Conservation (phyloP, 2,888 invertebrate species). For the Tetrapedia diversipes region DNA sequence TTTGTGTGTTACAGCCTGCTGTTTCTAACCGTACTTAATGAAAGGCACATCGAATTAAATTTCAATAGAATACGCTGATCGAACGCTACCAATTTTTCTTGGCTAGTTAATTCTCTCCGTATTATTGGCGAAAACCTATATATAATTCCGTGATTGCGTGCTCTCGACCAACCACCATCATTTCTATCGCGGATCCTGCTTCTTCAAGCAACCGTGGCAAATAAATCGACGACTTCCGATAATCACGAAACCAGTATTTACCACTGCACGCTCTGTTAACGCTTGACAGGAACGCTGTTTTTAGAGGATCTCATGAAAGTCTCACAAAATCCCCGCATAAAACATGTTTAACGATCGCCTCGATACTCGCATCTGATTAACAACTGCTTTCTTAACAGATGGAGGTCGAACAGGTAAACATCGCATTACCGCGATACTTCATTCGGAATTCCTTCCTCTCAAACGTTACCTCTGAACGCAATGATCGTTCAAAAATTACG, state of each 20-base stretch:
- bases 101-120: background rate
- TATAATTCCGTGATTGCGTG: constrained; percentile 2
- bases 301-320: background rate
- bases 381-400: too few relatives aligned
- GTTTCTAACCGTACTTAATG: too few relatives aligned
- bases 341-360: background rate
- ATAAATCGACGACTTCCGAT: constrained; percentile 53
- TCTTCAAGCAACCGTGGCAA: constrained; percentile 21
- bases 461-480: too few relatives aligned
- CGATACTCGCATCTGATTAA: background rate
- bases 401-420: too few relatives aligned
- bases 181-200: constrained; percentile 11
- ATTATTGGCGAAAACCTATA: constrained; percentile 15
- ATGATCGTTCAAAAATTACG: too few relatives aligned
- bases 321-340: background rate
- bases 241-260: constrained; percentile 20
- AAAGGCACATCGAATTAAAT: background rate
- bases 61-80: background rate
- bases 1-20: too few relatives aligned
- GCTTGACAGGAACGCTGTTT: background rate
- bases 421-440: too few relatives aligned
- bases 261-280: constrained; percentile 19
- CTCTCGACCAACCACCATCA: background rate
- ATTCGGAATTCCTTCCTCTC: too few relatives aligned
- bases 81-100: too few relatives aligned